Evolutionary conservation across 2,797 vertebrate genomes (phyloP), one percentile per base, ranked within the genome.

Genomic region (Scolopax bukidnonensis): DNA sequence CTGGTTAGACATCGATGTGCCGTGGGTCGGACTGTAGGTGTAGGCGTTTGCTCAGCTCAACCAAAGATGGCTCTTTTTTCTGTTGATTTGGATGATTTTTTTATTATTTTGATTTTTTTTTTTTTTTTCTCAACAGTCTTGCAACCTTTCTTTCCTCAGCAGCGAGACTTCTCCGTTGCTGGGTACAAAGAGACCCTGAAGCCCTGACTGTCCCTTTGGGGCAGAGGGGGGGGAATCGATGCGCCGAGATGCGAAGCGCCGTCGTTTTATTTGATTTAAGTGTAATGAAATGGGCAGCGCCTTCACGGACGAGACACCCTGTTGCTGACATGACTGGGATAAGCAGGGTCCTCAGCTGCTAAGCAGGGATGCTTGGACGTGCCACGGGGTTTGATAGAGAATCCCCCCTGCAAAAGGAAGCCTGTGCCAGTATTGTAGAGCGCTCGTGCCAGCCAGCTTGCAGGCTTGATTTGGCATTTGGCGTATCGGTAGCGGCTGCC

Each of bases 391-490:
- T 95, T 94, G 87, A 40, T 91, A 87, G 89, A 95, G 93, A 90
- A 96, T 96, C 87, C 81, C 95, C 95, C 60, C 87, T 94, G 96
- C 93, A 97, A 95, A 92, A 95, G 93, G 89, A 97, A 93, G 80
- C 11, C 5, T 86, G 97, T 97, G 98, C 98, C 98, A 98, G 97
- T 91, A 97, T 97, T 97, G 93, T 95, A 81, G 92, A 92, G 96
- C 24, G n/a, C 95, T 74, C 89, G 90, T 95, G 92, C 96, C 94
- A 97, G 97, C 97, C 98, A 97, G 97, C 97, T 97, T 97, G 97
- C 96, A 96, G 97, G 96, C 94, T 96, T 97, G 97, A 97, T 95
- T 97, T 98, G 97, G 98, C 98, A 98, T 97, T 97, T 97, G 95
- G 95, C 67, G n/a, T 95, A 92, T 95, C 95, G 97, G 96, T 97